A percentile compares a stretch with the other conserved stretches of the same genome.
Conservation (phyloP, 2,797 vertebrate genomes). For the Eospalax fontanierii region DNA sequence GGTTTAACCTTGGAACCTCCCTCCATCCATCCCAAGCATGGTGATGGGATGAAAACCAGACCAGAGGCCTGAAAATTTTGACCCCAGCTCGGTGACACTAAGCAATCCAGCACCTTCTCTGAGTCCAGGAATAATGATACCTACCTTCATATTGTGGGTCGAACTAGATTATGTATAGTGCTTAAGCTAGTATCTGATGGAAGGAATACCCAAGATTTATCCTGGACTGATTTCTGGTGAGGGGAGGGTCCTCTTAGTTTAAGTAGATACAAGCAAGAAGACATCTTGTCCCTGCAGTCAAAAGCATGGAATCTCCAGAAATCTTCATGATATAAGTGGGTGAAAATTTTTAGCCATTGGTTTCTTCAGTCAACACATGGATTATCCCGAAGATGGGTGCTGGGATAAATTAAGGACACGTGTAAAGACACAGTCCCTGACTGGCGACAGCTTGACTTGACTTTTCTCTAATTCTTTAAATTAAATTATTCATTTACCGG, state of each 20-base stretch:
- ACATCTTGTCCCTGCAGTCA: background rate
- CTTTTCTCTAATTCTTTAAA: background rate
- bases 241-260: background rate
- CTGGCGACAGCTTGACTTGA: background rate
- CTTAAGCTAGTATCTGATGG: background rate
- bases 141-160: background rate
- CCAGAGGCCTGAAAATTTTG: background rate
- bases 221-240: background rate
- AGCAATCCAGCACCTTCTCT: background rate
- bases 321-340: background rate
- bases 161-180: background rate
- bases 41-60: background rate
- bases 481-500: background rate
- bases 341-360: background rate
- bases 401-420: background rate
- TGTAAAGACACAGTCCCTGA: background rate
- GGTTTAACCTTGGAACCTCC: background rate
- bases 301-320: background rate
- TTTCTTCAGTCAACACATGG: background rate
- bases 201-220: conserved; percentile 4
- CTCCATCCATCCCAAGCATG: background rate
- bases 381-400: background rate
- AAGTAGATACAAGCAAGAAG: background rate
- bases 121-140: background rate
- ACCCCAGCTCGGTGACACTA: background rate